Conservation (phyloP, 2,113 vertebrate genomes). For the western clawed frog (Xenopus tropicalis) region UCB_Xtro_10.0 CM004446.2:20964501-20965000, state of each 20-base stretch:
- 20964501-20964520: too few relatives aligned
- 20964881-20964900: too few relatives aligned
- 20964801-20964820: slow-evolving; percentile 37
- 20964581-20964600: background rate
- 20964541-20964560: background rate
- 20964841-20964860: too few relatives aligned
- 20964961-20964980: too few relatives aligned
- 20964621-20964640: slow-evolving; percentile 22
- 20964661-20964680: slow-evolving; percentile 28
- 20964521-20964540: background rate
- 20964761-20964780: slow-evolving; percentile 20
- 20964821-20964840: slow-evolving; percentile 16
- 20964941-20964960: too few relatives aligned
- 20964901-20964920: too few relatives aligned
- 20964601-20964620: slow-evolving; percentile 20
- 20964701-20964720: slow-evolving; percentile 32
- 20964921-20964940: too few relatives aligned
- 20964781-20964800: slow-evolving; percentile 30
- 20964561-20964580: background rate
- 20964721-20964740: slow-evolving; percentile 38
- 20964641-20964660: slow-evolving; percentile 35
- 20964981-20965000: too few relatives aligned
- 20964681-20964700: slow-evolving; percentile 28
- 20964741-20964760: slow-evolving; percentile 7
- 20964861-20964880: too few relatives aligned